A percentile compares a stretch with the other conserved stretches of the same genome.
Evolutionary conservation across 2,113 vertebrate species (phyloP).

Genomic region (Tetrao urogallus): DNA sequence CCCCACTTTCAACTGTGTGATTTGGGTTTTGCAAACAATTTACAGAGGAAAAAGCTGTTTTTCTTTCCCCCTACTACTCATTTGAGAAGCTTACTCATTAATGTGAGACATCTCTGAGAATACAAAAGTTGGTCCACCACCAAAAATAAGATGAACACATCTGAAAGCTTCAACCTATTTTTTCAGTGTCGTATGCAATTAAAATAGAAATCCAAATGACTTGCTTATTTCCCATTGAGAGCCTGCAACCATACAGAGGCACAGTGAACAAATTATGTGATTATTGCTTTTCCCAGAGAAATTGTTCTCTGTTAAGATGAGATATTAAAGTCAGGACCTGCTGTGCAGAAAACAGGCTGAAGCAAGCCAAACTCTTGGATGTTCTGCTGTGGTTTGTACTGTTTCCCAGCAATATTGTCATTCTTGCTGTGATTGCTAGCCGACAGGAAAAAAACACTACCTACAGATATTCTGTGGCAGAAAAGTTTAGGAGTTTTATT

Average conservation of each 20-base stretch:
- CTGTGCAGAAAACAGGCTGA: constrained; percentile 69
- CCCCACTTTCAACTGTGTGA: neutral
- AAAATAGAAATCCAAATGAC: constrained; percentile 42
- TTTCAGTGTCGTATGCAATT: constrained; percentile 24
- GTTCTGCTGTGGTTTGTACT: constrained; percentile 17
- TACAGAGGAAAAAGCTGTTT: neutral
- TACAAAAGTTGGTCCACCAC: neutral
- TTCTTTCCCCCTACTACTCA: neutral
- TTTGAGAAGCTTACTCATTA: neutral
- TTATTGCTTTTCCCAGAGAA: constrained; percentile 59
- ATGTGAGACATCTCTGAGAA: neutral
- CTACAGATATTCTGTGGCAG: neutral
- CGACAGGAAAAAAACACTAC: neutral
- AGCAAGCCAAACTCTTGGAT: constrained; percentile 39
- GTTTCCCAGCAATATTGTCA: constrained; percentile 6
- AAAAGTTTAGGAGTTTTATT: neutral
- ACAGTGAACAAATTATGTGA: constrained; percentile 42
- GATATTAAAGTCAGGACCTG: constrained; percentile 60
- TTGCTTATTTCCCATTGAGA: constrained; percentile 37
- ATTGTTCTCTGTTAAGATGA: constrained; percentile 59
- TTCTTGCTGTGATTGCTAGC: neutral
- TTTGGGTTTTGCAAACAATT: neutral
- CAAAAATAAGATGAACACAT: neutral
- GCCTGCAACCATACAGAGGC: neutral
- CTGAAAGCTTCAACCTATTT: neutral